phyloP scores from a whole-genome alignment of 2,888 invertebrate genomes.

The Bedellia somnulentella region DNA sequence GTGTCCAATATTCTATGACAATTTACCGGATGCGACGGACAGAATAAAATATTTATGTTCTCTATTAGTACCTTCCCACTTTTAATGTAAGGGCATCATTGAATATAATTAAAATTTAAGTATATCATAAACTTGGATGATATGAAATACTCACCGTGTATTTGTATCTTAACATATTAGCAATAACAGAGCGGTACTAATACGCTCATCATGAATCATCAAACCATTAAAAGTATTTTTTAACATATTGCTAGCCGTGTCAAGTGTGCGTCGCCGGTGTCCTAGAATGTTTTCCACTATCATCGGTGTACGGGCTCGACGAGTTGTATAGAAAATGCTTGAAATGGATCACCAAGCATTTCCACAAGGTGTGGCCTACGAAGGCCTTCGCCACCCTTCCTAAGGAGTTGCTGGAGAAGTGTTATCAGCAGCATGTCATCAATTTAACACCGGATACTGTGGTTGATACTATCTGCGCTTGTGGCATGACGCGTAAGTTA shows the following conservation, averaged over 20 bases:
- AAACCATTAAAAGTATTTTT: slow-evolving; percentile 1
- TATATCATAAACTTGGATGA: too few relatives aligned
- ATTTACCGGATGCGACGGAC: too few relatives aligned
- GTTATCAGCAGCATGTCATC: slow-evolving; percentile 79
- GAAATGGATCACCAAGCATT: slow-evolving; percentile 85
- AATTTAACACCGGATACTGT: slow-evolving; percentile 80
- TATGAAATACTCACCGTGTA: too few relatives aligned
- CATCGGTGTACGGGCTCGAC: slow-evolving; percentile 83
- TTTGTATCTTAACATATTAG: too few relatives aligned
- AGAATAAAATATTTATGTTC: too few relatives aligned
- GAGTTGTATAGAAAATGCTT: slow-evolving; percentile 85
- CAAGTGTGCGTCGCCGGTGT: slow-evolving; percentile 84
- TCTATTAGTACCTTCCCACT: too few relatives aligned
- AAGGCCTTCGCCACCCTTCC: slow-evolving; percentile 86
- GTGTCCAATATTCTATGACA: too few relatives aligned
- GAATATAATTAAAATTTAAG: too few relatives aligned
- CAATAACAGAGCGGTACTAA: too few relatives aligned
- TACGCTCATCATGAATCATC: too few relatives aligned
- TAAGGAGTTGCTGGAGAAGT: slow-evolving; percentile 79
- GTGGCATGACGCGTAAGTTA: slow-evolving; percentile 70
- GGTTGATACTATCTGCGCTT: slow-evolving; percentile 80
- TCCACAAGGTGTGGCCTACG: slow-evolving; percentile 86
- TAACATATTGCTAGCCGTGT: slow-evolving; percentile 71
- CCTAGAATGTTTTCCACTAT: slow-evolving; percentile 82
- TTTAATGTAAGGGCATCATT: too few relatives aligned